Percentiles rank a stretch among this genome's conserved stretches.
phyloP scores from a whole-genome alignment of 2,113 vertebrate genomes.

The Saguinus midas region DNA sequence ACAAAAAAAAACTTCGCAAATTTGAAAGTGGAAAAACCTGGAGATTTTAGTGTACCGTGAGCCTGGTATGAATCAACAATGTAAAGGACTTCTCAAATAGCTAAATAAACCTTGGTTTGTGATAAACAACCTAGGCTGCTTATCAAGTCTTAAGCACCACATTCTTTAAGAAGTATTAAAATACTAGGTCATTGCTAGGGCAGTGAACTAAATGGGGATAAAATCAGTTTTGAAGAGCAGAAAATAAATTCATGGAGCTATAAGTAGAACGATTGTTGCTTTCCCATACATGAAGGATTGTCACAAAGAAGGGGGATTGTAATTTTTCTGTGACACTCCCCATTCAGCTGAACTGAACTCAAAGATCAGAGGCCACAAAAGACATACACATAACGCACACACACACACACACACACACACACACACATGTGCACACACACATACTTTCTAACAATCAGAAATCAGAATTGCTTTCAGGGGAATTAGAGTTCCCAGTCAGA shows the following conservation, averaged over 20 bases:
- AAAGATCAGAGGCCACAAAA: background rate
- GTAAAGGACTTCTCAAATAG: background rate
- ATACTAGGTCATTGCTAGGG: background rate
- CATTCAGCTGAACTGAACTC: background rate
- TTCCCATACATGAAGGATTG: background rate
- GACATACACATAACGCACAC: too few relatives aligned
- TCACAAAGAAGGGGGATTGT: background rate
- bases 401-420: too few relatives aligned
- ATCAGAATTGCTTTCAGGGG: background rate
- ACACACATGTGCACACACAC: too few relatives aligned
- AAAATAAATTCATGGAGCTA: background rate
- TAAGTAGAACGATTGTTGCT: background rate
- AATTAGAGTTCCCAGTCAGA: background rate
- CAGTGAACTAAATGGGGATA: background rate
- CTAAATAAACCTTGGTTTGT: background rate
- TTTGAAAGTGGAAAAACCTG: background rate
- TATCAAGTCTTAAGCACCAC: background rate
- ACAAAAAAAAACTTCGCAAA: too few relatives aligned
- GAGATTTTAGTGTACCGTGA: background rate
- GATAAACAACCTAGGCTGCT: background rate
- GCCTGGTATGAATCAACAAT: background rate
- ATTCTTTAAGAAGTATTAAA: background rate
- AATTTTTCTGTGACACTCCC: background rate
- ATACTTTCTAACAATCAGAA: background rate
- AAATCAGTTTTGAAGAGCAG: background rate